A percentile compares a stretch with the other conserved stretches of the same genome.
Conservation (phyloP, 2,797 vertebrate genomes). For the Esox lucius region DNA sequence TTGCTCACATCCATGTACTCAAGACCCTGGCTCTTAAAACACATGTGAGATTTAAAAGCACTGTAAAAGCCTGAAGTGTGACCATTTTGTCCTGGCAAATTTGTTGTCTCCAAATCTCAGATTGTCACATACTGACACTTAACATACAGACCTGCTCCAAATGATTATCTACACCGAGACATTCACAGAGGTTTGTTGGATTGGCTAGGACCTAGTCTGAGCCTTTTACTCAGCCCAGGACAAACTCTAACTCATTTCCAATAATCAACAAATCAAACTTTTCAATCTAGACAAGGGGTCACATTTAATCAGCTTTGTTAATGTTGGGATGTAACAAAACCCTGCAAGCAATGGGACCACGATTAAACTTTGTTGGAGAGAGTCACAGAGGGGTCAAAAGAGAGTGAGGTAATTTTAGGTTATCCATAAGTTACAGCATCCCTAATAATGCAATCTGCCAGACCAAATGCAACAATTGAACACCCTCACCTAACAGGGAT, state of each 20-base stretch:
- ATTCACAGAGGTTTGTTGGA: background rate
- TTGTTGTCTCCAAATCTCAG: background rate
- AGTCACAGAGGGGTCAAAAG: slow-evolving; percentile 17
- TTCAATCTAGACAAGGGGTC: background rate
- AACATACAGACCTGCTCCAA: background rate
- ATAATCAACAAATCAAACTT: background rate
- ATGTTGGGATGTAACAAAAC: background rate
- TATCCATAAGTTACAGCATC: slow-evolving; percentile 5
- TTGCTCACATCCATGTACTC: background rate
- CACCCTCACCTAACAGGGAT: background rate
- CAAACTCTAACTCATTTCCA: background rate
- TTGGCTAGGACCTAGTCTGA: background rate
- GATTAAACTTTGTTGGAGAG: slow-evolving; percentile 13
- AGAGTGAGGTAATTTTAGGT: slow-evolving; percentile 21
- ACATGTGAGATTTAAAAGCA: background rate
- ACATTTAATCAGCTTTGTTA: background rate
- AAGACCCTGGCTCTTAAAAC: background rate
- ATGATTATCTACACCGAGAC: background rate
- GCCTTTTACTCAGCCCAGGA: background rate
- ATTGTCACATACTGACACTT: background rate
- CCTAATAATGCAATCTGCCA: slow-evolving; percentile 11
- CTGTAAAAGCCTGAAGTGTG: background rate
- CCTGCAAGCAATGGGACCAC: background rate
- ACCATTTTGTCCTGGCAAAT: background rate
- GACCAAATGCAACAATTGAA: background rate